A percentile compares a stretch with the other conserved stretches of the same genome.
Conservation (phyloP, 35 echinoderm and acorn worm species). For the Stichopus chloronotus region DNA sequence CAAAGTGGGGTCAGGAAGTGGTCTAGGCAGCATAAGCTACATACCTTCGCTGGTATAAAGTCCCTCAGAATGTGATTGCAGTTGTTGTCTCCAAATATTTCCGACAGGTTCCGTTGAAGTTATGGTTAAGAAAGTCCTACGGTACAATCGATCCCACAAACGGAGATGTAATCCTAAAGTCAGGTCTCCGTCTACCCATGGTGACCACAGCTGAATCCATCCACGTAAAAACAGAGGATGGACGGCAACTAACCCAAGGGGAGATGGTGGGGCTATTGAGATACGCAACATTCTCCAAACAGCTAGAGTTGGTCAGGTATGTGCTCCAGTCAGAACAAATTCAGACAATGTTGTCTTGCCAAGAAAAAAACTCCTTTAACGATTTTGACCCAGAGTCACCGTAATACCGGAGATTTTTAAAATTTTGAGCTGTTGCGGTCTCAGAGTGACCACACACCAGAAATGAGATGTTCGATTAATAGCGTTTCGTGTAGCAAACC, state of each 20-base stretch:
- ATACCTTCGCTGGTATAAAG: slow-evolving; percentile 15
- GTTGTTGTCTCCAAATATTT: slow-evolving; percentile 20
- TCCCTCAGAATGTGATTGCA: slow-evolving; percentile 9
- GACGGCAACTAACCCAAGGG: slow-evolving; percentile 37
- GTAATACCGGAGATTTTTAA: slow-evolving; percentile 21
- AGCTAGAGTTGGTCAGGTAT: slow-evolving; percentile 33
- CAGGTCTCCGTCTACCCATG: slow-evolving; percentile 30
- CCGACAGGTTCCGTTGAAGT: slow-evolving; percentile 41
- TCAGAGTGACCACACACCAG: slow-evolving; percentile 13
- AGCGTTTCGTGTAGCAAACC: background rate
- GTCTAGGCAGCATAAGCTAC: slow-evolving; percentile 12
- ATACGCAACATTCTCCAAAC: slow-evolving; percentile 43
- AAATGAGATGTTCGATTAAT: slow-evolving; percentile 19
- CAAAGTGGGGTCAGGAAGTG: background rate
- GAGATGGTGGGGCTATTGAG: slow-evolving; percentile 35
- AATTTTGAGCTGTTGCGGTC: slow-evolving; percentile 7
- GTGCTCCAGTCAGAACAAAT: slow-evolving; percentile 7
- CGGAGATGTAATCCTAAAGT: slow-evolving; percentile 16
- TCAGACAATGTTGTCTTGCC: background rate
- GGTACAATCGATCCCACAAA: slow-evolving; percentile 13
- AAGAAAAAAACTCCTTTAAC: slow-evolving; percentile 8
- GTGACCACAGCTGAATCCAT: slow-evolving; percentile 44
- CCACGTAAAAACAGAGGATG: slow-evolving; percentile 27
- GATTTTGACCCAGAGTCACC: slow-evolving; percentile 22
- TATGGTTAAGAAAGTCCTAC: slow-evolving; percentile 30